Base-by-base conservation (phyloP, 2,888 invertebrate species). In the Embidobia sp. region DNA sequence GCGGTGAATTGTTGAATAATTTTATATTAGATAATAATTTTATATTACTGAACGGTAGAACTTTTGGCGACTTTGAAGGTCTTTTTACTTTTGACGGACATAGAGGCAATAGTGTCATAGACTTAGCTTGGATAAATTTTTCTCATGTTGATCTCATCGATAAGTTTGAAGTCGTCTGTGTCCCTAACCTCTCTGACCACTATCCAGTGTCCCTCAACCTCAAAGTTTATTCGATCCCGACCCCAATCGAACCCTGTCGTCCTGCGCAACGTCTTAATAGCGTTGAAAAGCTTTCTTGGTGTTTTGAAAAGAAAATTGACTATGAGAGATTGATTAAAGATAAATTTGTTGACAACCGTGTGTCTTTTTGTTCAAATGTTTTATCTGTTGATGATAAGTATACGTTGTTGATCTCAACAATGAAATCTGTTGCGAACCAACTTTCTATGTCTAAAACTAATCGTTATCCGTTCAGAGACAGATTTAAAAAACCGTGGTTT, bases 21-120 rank as follows among this genome's bases (percentile, higher is more conserved):
- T 49, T 49, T 18, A 49, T 49, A 31, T n/a, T 15, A 4, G 29
- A 31, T 8, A 49, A 49, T 29, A 18, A 3, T n/a, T 31, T 49
- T 18, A 49, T 49, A 6, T n/a, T 49, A 18, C 10, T 49, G n/a
- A 49, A 49, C 18, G 49, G 49, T 6, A 15, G 49, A 31, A 49
- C 49, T 8, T 10, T 2, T 16, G 18, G 49, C 5, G 29, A 49
- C n/a, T 2, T 18, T 1, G 49, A 49, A 2, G 49, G 49, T 15
- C n/a, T n/a, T 6, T 49, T 31, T 27, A 49, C 49, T 16, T 49
- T 31, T 15, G 15, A 15, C 10, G 13, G 18, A 16, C 29, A 18
- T 13, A 11, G 6, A 3, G 49, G 49, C 0, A 10, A 7, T 10
- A 49, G 49, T 10, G 16, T 7, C n/a, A 49, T 49, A 13, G 49